phyloP scores from a whole-genome alignment of 2,113 vertebrate species.

The Antechinus flavipes region DNA sequence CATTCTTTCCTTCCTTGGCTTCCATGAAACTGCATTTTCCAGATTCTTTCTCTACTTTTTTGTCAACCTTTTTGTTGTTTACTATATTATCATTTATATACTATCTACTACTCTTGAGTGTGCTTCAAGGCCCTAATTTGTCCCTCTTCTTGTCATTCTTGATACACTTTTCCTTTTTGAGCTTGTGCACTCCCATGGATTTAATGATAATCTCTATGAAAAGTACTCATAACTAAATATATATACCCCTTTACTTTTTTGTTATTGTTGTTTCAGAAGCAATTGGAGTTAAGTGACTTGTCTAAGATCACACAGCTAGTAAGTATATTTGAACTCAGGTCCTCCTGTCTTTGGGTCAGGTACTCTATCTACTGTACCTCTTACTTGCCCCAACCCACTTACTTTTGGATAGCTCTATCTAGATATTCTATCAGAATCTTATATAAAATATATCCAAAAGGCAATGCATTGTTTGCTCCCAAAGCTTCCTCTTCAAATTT shows the following conservation, averaged over 20 bases:
- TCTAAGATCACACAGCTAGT: not conserved
- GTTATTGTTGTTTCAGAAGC: not conserved
- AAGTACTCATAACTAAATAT: not conserved
- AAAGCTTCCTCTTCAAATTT: not conserved
- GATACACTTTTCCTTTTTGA: not conserved
- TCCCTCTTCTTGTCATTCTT: not conserved
- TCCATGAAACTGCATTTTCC: not conserved
- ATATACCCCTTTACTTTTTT: not conserved
- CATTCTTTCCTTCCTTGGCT: not conserved
- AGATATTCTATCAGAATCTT: not conserved
- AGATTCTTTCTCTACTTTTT: not conserved
- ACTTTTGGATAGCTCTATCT: not conserved
- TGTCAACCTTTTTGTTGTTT: not conserved
- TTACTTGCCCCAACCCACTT: not conserved
- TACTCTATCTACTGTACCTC: not conserved
- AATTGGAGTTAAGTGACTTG: not conserved
- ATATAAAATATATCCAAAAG: not conserved
- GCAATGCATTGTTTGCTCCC: not conserved
- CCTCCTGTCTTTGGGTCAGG: not conserved
- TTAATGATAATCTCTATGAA: not conserved
- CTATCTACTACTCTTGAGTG: not conserved
- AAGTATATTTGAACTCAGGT: not conserved
- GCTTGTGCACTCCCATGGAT: not conserved
- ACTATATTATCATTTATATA: not conserved
- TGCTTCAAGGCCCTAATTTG: not conserved